phyloP scores from a whole-genome alignment of 1,140 invertebrate species.

The Musca vetustissima region DNA sequence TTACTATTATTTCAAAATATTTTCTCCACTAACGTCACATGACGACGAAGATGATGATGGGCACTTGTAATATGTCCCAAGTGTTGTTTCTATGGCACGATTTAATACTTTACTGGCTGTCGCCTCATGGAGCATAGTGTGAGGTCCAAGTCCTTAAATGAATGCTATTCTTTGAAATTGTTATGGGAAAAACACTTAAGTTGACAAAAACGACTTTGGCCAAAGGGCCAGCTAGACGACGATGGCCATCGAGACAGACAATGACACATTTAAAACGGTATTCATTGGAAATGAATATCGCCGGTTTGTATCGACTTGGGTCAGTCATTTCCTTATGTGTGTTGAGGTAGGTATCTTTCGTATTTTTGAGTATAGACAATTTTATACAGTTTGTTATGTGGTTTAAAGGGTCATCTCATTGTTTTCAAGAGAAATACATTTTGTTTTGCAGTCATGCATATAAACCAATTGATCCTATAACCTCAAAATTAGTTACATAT shows the following conservation, averaged over 20 bases:
- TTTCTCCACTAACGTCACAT: background rate
- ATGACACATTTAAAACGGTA: background rate
- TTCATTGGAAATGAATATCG: too few species aligned
- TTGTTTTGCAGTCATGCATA: too few species aligned
- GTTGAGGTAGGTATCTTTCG: conserved; percentile 2
- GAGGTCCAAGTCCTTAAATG: background rate
- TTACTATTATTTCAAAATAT: background rate
- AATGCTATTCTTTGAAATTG: conserved; percentile 7
- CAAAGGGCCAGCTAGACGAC: too few species aligned
- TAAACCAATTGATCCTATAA: too few species aligned
- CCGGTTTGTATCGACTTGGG: too few species aligned
- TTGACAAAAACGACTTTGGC: background rate
- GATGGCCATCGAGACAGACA: background rate
- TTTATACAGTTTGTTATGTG: too few species aligned
- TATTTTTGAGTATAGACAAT: too few species aligned
- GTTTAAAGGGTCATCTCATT: too few species aligned
- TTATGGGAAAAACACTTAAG: conserved; percentile 14
- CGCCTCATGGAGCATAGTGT: background rate
- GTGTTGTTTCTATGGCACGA: conserved; percentile 16
- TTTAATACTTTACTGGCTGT: conserved; percentile 14
- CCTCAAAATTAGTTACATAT: too few species aligned
- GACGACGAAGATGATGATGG: background rate
- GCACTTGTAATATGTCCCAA: conserved; percentile 8
- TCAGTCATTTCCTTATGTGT: background rate
- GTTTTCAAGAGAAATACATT: too few species aligned